Conservation (phyloP, 2,113 vertebrate genomes). For the Cottus gobio region DNA sequence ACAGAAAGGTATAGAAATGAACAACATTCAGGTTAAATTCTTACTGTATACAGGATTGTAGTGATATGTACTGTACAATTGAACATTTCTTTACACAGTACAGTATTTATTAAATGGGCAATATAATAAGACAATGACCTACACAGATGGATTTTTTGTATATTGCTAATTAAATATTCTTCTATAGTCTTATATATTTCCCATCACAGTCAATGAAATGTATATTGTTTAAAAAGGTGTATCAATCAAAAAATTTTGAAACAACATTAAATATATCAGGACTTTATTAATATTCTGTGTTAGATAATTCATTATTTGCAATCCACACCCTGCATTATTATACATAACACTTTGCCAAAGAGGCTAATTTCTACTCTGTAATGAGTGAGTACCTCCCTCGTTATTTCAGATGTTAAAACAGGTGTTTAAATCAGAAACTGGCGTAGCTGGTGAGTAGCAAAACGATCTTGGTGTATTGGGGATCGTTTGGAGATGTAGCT, state of each 20-base stretch:
- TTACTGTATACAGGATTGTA: not conserved
- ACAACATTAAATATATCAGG: not conserved
- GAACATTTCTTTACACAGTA: not conserved
- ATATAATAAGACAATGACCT: not conserved
- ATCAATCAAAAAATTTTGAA: not conserved
- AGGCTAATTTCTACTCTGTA: conserved; percentile 14
- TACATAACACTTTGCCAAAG: too few relatives aligned
- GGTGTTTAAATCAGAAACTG: conserved; percentile 48
- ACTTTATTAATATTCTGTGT: not conserved
- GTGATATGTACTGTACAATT: not conserved
- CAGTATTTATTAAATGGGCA: too few relatives aligned
- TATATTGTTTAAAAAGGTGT: not conserved
- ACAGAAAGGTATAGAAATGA: not conserved
- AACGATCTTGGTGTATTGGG: conserved; percentile 68
- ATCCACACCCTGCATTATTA: too few relatives aligned
- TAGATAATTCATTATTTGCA: not conserved
- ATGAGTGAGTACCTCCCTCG: not conserved
- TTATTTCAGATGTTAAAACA: conserved; percentile 43
- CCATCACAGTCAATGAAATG: not conserved
- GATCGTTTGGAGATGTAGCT: conserved; percentile 70
- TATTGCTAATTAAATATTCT: too few relatives aligned
- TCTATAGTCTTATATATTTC: not conserved
- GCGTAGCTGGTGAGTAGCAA: conserved; percentile 58
- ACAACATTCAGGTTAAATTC: not conserved
- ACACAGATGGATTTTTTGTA: not conserved